Evolutionary conservation across 2,888 invertebrate species (phyloP).

Genomic region (Pammene aurita): DNA sequence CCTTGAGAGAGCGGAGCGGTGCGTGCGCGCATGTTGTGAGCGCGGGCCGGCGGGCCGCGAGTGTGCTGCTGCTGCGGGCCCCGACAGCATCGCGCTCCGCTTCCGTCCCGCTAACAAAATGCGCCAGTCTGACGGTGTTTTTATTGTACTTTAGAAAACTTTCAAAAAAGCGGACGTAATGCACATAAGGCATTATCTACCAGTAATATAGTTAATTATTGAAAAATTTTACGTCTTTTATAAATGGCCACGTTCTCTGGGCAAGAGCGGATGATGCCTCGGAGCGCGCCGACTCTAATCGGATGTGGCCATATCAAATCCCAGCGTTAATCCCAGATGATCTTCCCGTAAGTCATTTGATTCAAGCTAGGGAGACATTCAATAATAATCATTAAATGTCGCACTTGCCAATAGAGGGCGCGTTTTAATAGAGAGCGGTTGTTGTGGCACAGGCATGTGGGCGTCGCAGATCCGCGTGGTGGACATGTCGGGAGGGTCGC

Average conservation of each 20-base stretch:
- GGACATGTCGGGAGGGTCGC: conserved; percentile 86
- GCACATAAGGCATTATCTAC: too few relatives aligned
- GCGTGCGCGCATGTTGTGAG: too few relatives aligned
- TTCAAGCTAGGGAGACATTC: conserved; percentile 76
- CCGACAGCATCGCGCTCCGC: too few relatives aligned
- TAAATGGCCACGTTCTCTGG: conserved; percentile 77
- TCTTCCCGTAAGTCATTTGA: conserved; percentile 72
- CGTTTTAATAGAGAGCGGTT: conserved; percentile 7
- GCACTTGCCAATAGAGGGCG: not conserved
- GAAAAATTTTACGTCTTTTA: not conserved
- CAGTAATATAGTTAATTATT: too few relatives aligned
- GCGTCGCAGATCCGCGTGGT: conserved; percentile 94
- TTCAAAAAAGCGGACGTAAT: too few relatives aligned
- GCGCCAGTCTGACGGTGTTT: too few relatives aligned
- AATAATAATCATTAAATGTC: not conserved
- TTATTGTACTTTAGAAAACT: too few relatives aligned
- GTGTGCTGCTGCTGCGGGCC: too few relatives aligned
- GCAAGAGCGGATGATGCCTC: conserved; percentile 73
- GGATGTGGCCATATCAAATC: conserved; percentile 76
- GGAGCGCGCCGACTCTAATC: conserved; percentile 77
- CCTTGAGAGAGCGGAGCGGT: too few relatives aligned
- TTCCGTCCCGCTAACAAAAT: too few relatives aligned
- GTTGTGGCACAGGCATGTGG: conserved; percentile 91
- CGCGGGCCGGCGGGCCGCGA: too few relatives aligned
- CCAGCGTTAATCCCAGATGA: conserved; percentile 81